Evolutionary conservation across 2,888 invertebrate species (phyloP).

Genomic region (Heliconius hortense): DNA sequence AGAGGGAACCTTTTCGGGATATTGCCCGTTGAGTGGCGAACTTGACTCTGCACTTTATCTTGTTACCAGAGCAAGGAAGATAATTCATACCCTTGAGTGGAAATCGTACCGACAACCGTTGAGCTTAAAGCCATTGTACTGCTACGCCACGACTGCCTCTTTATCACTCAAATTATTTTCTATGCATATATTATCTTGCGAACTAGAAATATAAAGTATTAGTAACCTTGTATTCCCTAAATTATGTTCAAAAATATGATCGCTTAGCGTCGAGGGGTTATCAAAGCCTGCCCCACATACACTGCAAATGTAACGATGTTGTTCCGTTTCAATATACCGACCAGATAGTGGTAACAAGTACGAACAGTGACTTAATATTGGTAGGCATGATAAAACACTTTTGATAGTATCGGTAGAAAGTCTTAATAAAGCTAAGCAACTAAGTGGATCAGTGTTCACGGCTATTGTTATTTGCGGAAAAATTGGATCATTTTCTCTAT

Average conservation of each 20-base stretch:
- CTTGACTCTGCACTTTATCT: no score
- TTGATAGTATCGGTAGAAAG: constrained; percentile 62
- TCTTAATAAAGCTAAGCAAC: constrained; percentile 57
- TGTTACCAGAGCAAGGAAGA: no score
- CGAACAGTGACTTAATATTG: constrained; percentile 55
- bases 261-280: constrained; percentile 59
- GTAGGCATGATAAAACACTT: constrained; percentile 60
- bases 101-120: no score
- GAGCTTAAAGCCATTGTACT: no score
- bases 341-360: constrained; percentile 53
- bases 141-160: no score
- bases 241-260: constrained; percentile 63
- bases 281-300: constrained; percentile 64
- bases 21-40: no score
- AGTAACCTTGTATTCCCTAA: constrained; percentile 59
- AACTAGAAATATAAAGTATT: neutral
- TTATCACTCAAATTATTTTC: no score
- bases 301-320: constrained; percentile 59
- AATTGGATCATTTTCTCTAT: constrained; percentile 11
- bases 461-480: constrained; percentile 56
- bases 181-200: no score
- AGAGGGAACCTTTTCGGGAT: no score
- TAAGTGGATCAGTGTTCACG: constrained; percentile 71
- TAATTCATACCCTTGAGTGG: no score
- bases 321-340: constrained; percentile 33